Evolutionary conservation across 2,888 invertebrate genomes (phyloP).

Genomic region (Drosophila antonietae): DNA sequence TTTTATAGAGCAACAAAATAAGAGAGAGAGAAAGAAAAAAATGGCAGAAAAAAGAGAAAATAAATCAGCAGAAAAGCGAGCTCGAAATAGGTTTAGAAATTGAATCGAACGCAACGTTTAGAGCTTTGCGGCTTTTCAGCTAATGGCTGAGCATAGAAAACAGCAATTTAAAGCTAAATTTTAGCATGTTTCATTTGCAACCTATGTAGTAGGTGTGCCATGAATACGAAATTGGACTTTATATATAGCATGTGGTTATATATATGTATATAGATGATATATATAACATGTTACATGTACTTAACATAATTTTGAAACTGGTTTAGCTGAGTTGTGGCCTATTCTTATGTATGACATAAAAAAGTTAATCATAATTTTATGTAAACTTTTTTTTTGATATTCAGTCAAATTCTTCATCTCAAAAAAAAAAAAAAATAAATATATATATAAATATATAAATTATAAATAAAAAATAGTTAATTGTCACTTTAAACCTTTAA

Average conservation of each 20-base stretch:
- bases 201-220: too few species aligned
- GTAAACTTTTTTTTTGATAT: too few species aligned
- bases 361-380: too few species aligned
- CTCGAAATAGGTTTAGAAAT: constrained; percentile 49
- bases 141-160: constrained; percentile 23
- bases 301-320: not conserved
- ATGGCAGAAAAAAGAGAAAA: constrained; percentile 27
- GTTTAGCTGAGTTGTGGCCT: too few species aligned
- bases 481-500: too few species aligned
- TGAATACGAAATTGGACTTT: not conserved
- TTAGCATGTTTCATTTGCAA: not conserved
- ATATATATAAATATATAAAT: too few species aligned
- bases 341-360: too few species aligned
- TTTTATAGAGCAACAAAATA: constrained; percentile 8
- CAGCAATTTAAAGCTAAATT: not conserved
- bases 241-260: not conserved
- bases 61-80: constrained; percentile 43
- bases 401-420: too few species aligned
- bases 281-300: not conserved
- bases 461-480: too few species aligned
- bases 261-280: not conserved
- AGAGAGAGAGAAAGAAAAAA: not conserved
- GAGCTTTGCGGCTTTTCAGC: constrained; percentile 30
- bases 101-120: constrained; percentile 47
- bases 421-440: too few species aligned